phyloP scores from a whole-genome alignment of 2,888 invertebrate genomes.

The Mythimna loreyi region DNA sequence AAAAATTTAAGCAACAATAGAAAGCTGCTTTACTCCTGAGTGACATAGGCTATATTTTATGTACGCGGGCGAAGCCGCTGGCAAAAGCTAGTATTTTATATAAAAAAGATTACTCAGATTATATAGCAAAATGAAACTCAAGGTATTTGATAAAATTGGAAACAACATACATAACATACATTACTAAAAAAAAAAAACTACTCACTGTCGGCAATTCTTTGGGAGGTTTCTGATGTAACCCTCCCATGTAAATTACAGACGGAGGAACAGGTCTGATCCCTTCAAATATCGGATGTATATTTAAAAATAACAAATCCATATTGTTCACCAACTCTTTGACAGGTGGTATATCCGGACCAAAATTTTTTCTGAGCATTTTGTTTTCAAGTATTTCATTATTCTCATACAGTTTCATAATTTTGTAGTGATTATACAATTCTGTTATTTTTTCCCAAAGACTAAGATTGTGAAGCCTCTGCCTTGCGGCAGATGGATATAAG shows the following conservation, averaged over 20 bases:
- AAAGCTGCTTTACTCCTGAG: too few species aligned
- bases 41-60: too few species aligned
- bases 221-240: slow-evolving; percentile 64
- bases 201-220: slow-evolving; percentile 68
- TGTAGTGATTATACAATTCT: slow-evolving; percentile 61
- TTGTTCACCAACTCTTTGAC: slow-evolving; percentile 64
- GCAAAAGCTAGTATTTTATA: too few species aligned
- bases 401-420: slow-evolving; percentile 13
- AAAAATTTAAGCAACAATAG: too few species aligned
- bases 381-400: slow-evolving; percentile 36
- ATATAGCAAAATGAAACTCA: too few species aligned
- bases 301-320: slow-evolving; percentile 70
- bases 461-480: slow-evolving; percentile 63
- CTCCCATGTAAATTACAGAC: slow-evolving; percentile 70
- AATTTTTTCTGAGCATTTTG: slow-evolving; percentile 49
- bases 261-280: slow-evolving; percentile 70
- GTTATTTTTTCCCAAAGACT: slow-evolving; percentile 68
- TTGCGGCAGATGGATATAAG: slow-evolving; percentile 62
- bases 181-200: neutral
- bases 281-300: slow-evolving; percentile 69
- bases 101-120: too few species aligned
- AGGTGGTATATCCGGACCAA: slow-evolving; percentile 62
- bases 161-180: too few species aligned
- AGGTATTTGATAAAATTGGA: too few species aligned
- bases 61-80: too few species aligned